Conservation (phyloP, 1,140 invertebrate species). For the Cherax quadricarinatus region DNA sequence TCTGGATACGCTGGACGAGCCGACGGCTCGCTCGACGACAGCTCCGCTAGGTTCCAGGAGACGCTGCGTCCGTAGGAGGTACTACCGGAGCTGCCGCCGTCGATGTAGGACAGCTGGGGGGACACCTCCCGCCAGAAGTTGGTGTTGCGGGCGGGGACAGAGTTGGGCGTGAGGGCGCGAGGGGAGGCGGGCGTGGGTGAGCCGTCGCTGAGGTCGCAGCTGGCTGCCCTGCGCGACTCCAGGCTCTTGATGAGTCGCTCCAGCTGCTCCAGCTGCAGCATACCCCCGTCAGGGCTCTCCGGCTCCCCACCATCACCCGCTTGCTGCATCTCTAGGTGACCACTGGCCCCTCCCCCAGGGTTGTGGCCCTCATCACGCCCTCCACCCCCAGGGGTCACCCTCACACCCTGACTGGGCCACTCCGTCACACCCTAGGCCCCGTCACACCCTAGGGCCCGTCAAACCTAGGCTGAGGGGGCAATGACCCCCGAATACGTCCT, state of each 20-base stretch:
- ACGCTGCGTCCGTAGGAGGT: constrained; percentile 58
- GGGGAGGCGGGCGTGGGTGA: constrained; percentile 45
- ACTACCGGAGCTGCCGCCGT: constrained; percentile 69
- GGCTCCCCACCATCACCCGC: constrained; percentile 18
- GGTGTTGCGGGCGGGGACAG: constrained; percentile 26
- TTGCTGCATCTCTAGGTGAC: constrained; percentile 32
- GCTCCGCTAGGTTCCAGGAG: constrained; percentile 63
- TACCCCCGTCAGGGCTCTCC: constrained; percentile 30
- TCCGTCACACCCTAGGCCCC: not conserved
- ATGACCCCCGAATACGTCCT: no score
- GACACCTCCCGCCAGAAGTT: constrained; percentile 75
- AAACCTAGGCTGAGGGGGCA: no score
- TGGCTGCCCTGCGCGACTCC: constrained; percentile 58
- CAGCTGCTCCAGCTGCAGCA: constrained; percentile 64
- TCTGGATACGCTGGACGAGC: constrained; percentile 44
- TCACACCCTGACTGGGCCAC: constrained; percentile 17
- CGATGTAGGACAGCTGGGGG: constrained; percentile 75
- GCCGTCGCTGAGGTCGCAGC: constrained; percentile 62
- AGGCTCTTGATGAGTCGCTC: constrained; percentile 56
- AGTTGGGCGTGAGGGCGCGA: constrained; percentile 56
- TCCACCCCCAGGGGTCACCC: not conserved
- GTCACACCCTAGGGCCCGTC: no score
- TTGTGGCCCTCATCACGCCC: constrained; percentile 38
- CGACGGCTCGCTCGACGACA: constrained; percentile 43
- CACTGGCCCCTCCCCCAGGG: constrained; percentile 16